phyloP scores from a whole-genome alignment of 1,140 invertebrate species.

The Nasonia longicornis region DNA sequence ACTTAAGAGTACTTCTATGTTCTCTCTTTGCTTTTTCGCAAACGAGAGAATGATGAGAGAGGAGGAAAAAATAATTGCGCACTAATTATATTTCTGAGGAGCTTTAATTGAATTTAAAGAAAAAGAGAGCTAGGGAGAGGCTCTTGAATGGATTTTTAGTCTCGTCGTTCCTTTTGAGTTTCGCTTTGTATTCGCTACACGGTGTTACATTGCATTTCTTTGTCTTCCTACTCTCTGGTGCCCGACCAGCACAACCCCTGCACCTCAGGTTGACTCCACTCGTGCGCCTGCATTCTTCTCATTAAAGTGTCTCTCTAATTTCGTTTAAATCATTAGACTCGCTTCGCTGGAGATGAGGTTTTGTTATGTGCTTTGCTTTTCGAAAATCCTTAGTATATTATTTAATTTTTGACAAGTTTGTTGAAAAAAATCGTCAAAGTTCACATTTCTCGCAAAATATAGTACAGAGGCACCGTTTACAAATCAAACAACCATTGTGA shows the following conservation, averaged over 20 bases:
- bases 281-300: conserved; percentile 31
- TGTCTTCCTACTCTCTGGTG: conserved; percentile 9
- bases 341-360: conserved; percentile 2
- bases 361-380: neutral
- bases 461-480: neutral
- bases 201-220: conserved; percentile 31
- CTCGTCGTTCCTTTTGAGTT: conserved; percentile 42
- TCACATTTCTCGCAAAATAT: neutral
- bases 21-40: conserved; percentile 1
- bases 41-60: neutral
- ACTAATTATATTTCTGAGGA: conserved; percentile 43
- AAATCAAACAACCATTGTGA: conserved; percentile 23
- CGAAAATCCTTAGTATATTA: neutral
- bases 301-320: conserved; percentile 46
- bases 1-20: neutral
- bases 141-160: conserved; percentile 38
- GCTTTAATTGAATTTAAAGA: conserved; percentile 26
- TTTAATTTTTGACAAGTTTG: neutral
- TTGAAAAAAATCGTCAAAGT: neutral
- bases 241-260: no score
- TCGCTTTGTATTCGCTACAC: conserved; percentile 29
- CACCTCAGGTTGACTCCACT: neutral
- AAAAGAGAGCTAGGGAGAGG: conserved; percentile 1
- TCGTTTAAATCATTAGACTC: conserved; percentile 34
- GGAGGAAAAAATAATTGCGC: conserved; percentile 32